Evolutionary conservation across 2,113 vertebrate species (phyloP).

Genomic region (Nanorana parkeri): DNA sequence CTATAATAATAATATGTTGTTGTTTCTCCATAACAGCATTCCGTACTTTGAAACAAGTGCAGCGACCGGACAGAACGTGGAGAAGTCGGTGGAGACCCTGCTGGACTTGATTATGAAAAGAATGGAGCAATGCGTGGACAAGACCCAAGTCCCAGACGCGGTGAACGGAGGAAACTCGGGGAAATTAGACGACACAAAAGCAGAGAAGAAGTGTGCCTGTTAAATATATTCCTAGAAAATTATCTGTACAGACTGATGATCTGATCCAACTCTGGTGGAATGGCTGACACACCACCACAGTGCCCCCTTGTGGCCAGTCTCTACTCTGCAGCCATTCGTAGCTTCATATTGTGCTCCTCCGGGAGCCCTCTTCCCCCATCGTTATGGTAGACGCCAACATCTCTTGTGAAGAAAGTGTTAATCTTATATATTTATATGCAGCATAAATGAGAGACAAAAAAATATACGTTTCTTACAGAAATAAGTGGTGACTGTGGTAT

Average conservation of each 20-base stretch:
- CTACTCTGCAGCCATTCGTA: not conserved
- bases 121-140: constrained; percentile 95
- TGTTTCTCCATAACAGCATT: constrained; percentile 71
- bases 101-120: constrained; percentile 97
- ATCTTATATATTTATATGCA: constrained; percentile 46
- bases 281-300: constrained; percentile 43
- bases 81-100: constrained; percentile 85
- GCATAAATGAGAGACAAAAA: constrained; percentile 17
- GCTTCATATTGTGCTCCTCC: not conserved
- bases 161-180: constrained; percentile 79
- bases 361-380: not conserved
- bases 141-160: constrained; percentile 73
- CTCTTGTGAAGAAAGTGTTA: constrained; percentile 46
- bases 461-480: constrained; percentile 24
- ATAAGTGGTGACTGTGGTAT: constrained; percentile 16
- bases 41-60: constrained; percentile 95
- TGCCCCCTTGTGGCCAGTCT: constrained; percentile 9
- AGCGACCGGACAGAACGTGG: constrained; percentile 86
- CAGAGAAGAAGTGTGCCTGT: constrained; percentile 88
- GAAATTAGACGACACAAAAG: constrained; percentile 72
- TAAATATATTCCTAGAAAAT: constrained; percentile 64
- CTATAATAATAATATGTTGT: too few species aligned
- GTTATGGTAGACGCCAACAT: constrained; percentile 36
- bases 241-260: constrained; percentile 8
- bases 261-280: not conserved